Percentiles rank a stretch among this genome's conserved stretches.
Evolutionary conservation across 2,113 vertebrate genomes (phyloP).

Genomic region (Pelecanoides urinatrix): DNA sequence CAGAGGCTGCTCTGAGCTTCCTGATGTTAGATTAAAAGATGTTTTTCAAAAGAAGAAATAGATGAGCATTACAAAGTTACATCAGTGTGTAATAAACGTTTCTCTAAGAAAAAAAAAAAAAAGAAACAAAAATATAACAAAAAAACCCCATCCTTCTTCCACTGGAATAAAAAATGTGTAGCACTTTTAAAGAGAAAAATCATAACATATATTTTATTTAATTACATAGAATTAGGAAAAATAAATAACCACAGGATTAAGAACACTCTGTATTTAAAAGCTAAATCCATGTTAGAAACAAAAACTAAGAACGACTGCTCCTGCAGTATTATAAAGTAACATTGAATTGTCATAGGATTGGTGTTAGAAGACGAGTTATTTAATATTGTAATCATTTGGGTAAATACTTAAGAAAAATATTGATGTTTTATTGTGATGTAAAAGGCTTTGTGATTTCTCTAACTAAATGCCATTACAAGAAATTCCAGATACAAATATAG

Average conservation of each 20-base stretch:
- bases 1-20: not conserved
- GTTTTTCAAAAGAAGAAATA: slow-evolving; percentile 31
- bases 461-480: not conserved
- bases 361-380: not conserved
- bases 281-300: not conserved
- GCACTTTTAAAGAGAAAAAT: not conserved
- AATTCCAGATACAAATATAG: not conserved
- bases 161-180: not conserved
- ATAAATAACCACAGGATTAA: not conserved
- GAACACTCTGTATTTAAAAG: not conserved
- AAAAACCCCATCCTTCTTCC: not conserved
- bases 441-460: not conserved
- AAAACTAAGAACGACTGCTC: not conserved
- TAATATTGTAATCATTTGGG: not conserved
- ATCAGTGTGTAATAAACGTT: not conserved
- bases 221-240: not conserved
- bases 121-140: not conserved
- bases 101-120: not conserved
- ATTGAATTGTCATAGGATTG: not conserved
- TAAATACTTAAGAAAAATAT: not conserved
- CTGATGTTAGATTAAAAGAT: slow-evolving; percentile 25
- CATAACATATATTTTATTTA: not conserved
- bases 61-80: not conserved
- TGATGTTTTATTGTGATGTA: not conserved
- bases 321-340: not conserved